Conservation (phyloP, 2,797 vertebrate genomes). For the Pangasius mekongensis region DNA sequence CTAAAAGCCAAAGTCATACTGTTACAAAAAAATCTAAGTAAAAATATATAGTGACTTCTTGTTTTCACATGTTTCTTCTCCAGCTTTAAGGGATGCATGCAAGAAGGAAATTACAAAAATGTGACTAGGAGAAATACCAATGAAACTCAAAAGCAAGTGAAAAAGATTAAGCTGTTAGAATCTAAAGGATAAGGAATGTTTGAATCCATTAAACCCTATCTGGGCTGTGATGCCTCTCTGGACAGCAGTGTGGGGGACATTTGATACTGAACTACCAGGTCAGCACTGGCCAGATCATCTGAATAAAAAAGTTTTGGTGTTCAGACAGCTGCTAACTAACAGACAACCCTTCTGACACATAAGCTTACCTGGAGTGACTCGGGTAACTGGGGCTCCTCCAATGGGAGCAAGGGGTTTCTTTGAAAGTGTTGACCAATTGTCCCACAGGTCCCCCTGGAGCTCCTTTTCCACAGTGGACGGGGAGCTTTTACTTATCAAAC, state of each 20-base stretch:
- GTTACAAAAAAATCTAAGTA: not conserved
- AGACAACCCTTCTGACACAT: slow-evolving; percentile 41
- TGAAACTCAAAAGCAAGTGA: not conserved
- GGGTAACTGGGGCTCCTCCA: slow-evolving; percentile 79
- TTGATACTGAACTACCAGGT: slow-evolving; percentile 42
- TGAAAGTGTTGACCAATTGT: slow-evolving; percentile 74
- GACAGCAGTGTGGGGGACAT: slow-evolving; percentile 62
- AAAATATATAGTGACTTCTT: not conserved
- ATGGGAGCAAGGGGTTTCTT: slow-evolving; percentile 80
- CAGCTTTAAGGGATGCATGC: slow-evolving; percentile 48
- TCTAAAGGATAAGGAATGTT: slow-evolving; percentile 35
- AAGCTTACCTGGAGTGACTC: slow-evolving; percentile 83
- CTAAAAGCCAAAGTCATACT: slow-evolving; percentile 59
- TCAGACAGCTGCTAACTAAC: not conserved
- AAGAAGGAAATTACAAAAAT: slow-evolving; percentile 42
- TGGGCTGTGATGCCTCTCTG: not conserved
- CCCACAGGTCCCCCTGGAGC: slow-evolving; percentile 78
- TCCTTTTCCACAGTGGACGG: slow-evolving; percentile 79
- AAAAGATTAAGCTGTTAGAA: not conserved
- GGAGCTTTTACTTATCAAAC: slow-evolving; percentile 87
- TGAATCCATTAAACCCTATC: not conserved
- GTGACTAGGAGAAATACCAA: slow-evolving; percentile 8
- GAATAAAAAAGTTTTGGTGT: slow-evolving; percentile 59
- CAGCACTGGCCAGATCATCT: slow-evolving; percentile 67
- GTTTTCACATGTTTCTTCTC: not conserved